phyloP scores from a whole-genome alignment of 2,797 vertebrate genomes.

The Centropyge bicolor region DNA sequence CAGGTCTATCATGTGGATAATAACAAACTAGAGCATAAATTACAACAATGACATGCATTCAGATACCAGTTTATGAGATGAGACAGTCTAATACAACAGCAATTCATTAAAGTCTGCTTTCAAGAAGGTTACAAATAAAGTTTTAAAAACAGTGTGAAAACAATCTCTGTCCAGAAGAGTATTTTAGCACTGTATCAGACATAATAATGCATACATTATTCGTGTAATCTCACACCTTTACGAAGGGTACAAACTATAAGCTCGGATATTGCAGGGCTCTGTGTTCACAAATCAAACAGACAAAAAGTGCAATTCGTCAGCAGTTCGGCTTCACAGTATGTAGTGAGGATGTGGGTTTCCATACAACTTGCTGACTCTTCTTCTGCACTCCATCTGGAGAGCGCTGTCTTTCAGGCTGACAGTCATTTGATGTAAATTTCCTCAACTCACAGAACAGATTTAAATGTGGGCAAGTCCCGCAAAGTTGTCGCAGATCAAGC shows the following conservation, averaged over 20 bases:
- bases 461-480: not conserved
- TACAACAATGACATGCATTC: too few relatives aligned
- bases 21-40: too few relatives aligned
- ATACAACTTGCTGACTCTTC: constrained; percentile 32
- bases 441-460: constrained; percentile 17
- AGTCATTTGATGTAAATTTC: constrained; percentile 31
- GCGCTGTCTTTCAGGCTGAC: constrained; percentile 17
- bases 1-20: too few relatives aligned
- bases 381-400: constrained; percentile 9
- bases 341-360: constrained; percentile 8
- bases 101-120: too few relatives aligned
- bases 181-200: too few relatives aligned
- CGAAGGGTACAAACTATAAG: not conserved
- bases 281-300: not conserved
- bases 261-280: not conserved
- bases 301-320: not conserved
- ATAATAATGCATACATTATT: too few relatives aligned
- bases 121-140: too few relatives aligned
- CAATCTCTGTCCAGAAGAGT: too few relatives aligned
- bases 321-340: constrained; percentile 1
- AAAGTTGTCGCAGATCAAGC: constrained; percentile 2
- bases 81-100: too few relatives aligned
- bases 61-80: too few relatives aligned
- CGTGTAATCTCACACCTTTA: not conserved
- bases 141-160: too few relatives aligned